These are phyloP conservation scores for Phenganax marumi DNA, from an alignment of 92 coral and sea anemone species.

Conservation along the genomic window DNA sequence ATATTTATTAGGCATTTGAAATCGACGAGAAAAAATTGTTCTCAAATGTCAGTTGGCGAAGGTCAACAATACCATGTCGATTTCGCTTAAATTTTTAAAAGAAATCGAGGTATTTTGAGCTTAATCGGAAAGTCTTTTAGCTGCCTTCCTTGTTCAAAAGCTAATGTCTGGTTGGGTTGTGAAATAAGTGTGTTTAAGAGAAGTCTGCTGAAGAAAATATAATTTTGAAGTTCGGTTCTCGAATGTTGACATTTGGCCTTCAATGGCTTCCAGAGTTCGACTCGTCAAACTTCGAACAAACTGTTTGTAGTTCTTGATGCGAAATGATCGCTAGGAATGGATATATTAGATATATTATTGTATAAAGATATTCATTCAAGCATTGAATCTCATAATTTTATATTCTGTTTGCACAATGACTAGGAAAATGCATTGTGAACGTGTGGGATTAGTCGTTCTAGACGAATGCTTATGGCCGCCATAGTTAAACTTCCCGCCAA, in stretches of 20 bases:
- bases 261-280: background rate
- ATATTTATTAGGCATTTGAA: constrained; percentile 3
- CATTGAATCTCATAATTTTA: constrained; percentile 24
- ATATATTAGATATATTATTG: background rate
- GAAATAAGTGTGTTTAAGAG: background rate
- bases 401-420: constrained; percentile 16
- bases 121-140: background rate
- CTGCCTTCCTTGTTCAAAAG: background rate
- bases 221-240: constrained; percentile 7
- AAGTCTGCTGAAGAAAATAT: background rate
- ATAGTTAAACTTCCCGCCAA: constrained; percentile 42
- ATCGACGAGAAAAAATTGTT: background rate
- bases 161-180: background rate
- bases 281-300: background rate
- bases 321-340: background rate
- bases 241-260: constrained; percentile 22
- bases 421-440: constrained; percentile 8
- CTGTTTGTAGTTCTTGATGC: background rate
- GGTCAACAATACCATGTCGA: background rate
- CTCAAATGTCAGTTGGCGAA: constrained; percentile 10
- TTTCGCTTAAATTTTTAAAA: background rate
- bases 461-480: constrained; percentile 8
- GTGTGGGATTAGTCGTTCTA: constrained; percentile 23
- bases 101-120: background rate
- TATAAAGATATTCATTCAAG: constrained; percentile 20